phyloP scores from a whole-genome alignment of 2,113 vertebrate species.

The Ctenomys sociabilis region DNA sequence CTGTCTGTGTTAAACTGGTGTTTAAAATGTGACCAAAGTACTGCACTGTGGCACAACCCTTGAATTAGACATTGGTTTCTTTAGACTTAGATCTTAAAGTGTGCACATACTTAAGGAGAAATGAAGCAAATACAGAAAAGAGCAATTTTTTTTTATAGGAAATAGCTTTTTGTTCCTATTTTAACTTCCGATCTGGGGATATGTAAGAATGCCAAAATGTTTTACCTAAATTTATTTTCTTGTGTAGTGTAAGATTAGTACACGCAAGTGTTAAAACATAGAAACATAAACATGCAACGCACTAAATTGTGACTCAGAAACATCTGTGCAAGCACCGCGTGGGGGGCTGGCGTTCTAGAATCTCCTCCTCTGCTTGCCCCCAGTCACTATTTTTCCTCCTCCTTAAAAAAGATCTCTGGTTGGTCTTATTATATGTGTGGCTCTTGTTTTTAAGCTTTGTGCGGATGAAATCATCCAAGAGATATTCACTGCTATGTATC shows the following conservation, averaged over 20 bases:
- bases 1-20: background rate
- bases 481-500: background rate
- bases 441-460: background rate
- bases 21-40: conserved; percentile 21
- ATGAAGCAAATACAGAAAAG: conserved; percentile 35
- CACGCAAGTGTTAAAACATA: background rate
- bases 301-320: background rate
- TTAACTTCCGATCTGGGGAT: background rate
- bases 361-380: background rate
- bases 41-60: background rate
- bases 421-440: background rate
- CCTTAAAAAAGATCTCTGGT: background rate
- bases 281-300: background rate
- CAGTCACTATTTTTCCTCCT: background rate
- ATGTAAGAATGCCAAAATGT: background rate
- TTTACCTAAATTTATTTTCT: background rate
- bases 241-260: background rate
- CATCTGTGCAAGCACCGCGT: background rate
- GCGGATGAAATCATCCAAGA: background rate
- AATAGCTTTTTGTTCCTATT: background rate
- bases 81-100: conserved; percentile 22
- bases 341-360: background rate
- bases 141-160: background rate
- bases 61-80: conserved; percentile 12
- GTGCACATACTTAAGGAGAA: background rate